phyloP scores from a whole-genome alignment of 2,797 vertebrate species.

The Hoplostethus mediterraneus region DNA sequence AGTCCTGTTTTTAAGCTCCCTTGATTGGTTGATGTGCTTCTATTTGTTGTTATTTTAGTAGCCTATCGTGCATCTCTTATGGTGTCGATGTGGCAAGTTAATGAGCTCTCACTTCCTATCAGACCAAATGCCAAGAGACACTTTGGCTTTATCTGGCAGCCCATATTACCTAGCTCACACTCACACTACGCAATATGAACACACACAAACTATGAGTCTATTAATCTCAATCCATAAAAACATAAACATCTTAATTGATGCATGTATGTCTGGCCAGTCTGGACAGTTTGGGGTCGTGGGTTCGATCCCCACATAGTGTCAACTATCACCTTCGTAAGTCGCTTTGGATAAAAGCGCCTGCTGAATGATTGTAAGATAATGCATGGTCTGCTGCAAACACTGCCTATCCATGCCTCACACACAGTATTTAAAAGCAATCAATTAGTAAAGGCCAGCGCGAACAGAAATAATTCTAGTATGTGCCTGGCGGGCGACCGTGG shows the following conservation, averaged over 20 bases:
- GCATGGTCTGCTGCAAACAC: neutral
- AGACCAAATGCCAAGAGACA: neutral
- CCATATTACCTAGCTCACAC: neutral
- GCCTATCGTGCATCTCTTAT: neutral
- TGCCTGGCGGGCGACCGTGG: slow-evolving; percentile 37
- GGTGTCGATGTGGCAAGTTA: neutral
- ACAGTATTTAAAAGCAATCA: slow-evolving; percentile 51
- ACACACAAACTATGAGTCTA: neutral
- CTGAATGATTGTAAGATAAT: no score
- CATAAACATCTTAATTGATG: neutral
- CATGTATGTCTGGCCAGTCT: no score
- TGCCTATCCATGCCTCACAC: slow-evolving; percentile 43
- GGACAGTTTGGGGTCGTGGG: no score
- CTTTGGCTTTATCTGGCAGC: neutral
- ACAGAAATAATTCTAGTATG: slow-evolving; percentile 30
- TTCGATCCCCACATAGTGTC: no score
- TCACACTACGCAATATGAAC: neutral
- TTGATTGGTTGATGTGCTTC: no score
- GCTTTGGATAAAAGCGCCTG: no score
- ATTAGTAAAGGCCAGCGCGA: slow-evolving; percentile 42
- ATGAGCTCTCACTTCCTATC: neutral
- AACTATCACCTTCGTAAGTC: no score
- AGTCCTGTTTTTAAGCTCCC: neutral
- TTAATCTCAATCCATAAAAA: neutral
- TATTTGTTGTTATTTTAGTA: neutral